Percentiles rank a stretch among this genome's conserved stretches.
Conservation (phyloP, 2,113 vertebrate genomes). For the Nicator chloris region DNA sequence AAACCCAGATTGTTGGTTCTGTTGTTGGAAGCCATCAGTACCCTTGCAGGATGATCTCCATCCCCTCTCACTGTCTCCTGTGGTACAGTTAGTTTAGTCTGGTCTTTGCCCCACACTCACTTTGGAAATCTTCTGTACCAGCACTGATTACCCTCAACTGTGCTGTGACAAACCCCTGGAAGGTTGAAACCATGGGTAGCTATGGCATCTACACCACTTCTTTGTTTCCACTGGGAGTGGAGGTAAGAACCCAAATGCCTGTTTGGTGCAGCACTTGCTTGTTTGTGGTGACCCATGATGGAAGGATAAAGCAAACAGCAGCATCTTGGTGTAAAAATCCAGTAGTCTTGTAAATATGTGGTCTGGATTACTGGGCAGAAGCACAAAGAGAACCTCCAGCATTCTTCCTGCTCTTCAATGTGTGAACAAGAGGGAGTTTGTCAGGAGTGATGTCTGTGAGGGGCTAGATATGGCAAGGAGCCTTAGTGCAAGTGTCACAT, state of each 20-base stretch:
- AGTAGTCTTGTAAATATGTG: rapidly evolving
- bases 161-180: background rate
- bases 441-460: background rate
- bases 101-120: background rate
- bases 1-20: background rate
- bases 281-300: background rate
- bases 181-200: background rate
- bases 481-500: background rate
- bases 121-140: background rate
- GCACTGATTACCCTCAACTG: background rate
- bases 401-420: background rate
- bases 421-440: background rate
- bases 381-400: background rate
- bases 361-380: background rate
- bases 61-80: background rate
- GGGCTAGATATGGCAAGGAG: background rate
- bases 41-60: background rate
- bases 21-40: background rate
- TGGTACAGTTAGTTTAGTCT: background rate
- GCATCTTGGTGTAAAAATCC: background rate
- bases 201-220: background rate
- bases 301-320: background rate
- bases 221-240: background rate
- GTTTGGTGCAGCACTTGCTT: background rate
- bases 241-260: background rate